phyloP scores from a whole-genome alignment of 2,113 vertebrate genomes.

The Tragelaphus buxtoni region DNA sequence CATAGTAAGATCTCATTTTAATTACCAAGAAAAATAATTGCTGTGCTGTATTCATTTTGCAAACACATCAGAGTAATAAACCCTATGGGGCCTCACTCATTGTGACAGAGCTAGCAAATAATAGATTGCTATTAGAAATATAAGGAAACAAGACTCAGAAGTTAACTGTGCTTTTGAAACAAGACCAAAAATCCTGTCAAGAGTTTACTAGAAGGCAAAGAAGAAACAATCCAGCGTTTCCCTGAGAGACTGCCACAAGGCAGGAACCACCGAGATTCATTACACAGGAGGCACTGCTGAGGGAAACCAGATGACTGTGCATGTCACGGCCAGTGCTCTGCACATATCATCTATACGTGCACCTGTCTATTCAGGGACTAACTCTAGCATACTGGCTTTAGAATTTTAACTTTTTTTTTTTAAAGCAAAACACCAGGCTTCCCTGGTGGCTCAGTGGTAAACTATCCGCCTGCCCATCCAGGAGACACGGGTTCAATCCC shows the following conservation, averaged over 20 bases:
- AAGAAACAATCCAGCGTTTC: not conserved
- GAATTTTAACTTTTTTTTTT: not conserved
- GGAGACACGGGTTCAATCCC: not conserved
- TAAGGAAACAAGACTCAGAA: not conserved
- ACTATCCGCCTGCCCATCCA: not conserved
- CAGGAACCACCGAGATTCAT: not conserved
- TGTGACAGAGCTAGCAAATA: not conserved
- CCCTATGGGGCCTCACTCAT: not conserved
- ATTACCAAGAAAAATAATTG: not conserved
- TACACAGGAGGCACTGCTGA: fast-evolving
- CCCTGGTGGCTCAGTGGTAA: not conserved
- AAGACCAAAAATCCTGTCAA: not conserved
- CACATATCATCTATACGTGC: not conserved
- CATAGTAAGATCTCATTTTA: not conserved
- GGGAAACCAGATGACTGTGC: not conserved
- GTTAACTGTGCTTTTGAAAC: not conserved
- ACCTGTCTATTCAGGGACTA: not conserved
- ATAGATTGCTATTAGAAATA: not conserved
- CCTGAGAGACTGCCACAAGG: not conserved
- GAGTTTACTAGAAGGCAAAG: not conserved
- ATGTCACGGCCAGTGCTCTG: not conserved
- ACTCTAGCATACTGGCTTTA: not conserved
- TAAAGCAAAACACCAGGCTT: not conserved
- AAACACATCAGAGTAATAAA: not conserved
- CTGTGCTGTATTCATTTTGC: not conserved